phyloP scores from a whole-genome alignment of 1,140 invertebrate genomes.

The Trichomalopsis sarcophagae region DNA sequence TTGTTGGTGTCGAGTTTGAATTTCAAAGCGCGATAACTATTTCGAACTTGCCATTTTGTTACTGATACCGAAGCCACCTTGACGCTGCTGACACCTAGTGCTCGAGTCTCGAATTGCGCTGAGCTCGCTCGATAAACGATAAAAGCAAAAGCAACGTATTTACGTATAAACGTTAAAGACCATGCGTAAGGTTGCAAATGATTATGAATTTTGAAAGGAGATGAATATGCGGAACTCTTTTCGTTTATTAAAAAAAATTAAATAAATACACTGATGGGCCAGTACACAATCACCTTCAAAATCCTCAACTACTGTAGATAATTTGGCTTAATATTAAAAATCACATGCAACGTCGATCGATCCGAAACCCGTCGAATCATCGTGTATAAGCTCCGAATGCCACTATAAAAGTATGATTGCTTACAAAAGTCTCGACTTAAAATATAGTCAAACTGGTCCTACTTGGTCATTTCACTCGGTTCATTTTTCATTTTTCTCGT shows the following conservation, averaged over 20 bases:
- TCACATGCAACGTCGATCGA: conserved; percentile 40
- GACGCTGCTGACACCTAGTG: background rate
- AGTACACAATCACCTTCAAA: conserved; percentile 47
- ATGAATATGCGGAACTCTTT: background rate
- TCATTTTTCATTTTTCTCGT: conserved; percentile 47
- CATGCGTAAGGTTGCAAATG: too few relatives aligned
- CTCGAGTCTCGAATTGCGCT: background rate
- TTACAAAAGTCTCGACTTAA: background rate
- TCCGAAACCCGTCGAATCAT: conserved; percentile 41
- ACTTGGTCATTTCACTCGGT: conserved; percentile 40
- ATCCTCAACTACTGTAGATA: conserved; percentile 30
- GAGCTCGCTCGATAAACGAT: background rate
- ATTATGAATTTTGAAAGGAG: too few relatives aligned
- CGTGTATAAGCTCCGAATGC: background rate
- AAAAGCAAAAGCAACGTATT: background rate
- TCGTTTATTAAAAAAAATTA: conserved; percentile 30
- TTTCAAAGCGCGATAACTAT: too few relatives aligned
- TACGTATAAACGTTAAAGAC: too few relatives aligned
- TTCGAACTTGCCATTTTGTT: too few relatives aligned
- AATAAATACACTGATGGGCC: conserved; percentile 43
- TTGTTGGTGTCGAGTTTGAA: too few relatives aligned
- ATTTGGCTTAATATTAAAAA: conserved; percentile 33
- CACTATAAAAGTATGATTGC: background rate
- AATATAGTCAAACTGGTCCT: background rate
- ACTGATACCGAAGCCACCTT: too few relatives aligned